These are phyloP conservation scores for Chelonus insularis DNA, from an alignment of 1,140 invertebrate genomes.

Conservation along the genomic window DNA sequence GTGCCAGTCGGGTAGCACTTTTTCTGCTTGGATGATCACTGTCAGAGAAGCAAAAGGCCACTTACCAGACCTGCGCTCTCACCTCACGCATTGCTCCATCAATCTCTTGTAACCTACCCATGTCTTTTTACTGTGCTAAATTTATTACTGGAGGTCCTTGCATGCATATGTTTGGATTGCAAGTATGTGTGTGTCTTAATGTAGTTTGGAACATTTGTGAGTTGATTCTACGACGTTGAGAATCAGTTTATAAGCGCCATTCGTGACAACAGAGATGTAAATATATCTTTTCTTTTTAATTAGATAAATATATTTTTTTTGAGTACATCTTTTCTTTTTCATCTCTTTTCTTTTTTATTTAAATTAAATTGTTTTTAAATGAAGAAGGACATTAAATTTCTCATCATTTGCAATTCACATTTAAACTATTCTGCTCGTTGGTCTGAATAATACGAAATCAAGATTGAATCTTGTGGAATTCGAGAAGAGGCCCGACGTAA, in stretches of 20 bases:
- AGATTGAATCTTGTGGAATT: background rate
- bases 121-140: constrained; percentile 35
- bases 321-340: too few species aligned
- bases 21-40: constrained; percentile 45
- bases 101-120: constrained; percentile 46
- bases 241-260: too few species aligned
- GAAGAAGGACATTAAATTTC: too few species aligned
- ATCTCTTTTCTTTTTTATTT: too few species aligned
- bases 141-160: constrained; percentile 27
- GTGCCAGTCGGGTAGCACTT: constrained; percentile 41
- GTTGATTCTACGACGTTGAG: too few species aligned
- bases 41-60: constrained; percentile 41
- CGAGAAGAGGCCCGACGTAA: background rate
- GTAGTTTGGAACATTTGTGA: too few species aligned
- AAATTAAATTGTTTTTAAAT: too few species aligned
- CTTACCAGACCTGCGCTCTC: constrained; percentile 40
- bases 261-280: too few species aligned
- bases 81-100: constrained; percentile 45
- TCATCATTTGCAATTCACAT: background rate
- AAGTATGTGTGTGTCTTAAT: too few species aligned
- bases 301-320: too few species aligned
- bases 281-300: too few species aligned
- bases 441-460: background rate
- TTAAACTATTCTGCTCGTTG: background rate
- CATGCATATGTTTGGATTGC: constrained; percentile 4